phyloP scores from a whole-genome alignment of 2,888 invertebrate species.

The Biston betularia region DNA sequence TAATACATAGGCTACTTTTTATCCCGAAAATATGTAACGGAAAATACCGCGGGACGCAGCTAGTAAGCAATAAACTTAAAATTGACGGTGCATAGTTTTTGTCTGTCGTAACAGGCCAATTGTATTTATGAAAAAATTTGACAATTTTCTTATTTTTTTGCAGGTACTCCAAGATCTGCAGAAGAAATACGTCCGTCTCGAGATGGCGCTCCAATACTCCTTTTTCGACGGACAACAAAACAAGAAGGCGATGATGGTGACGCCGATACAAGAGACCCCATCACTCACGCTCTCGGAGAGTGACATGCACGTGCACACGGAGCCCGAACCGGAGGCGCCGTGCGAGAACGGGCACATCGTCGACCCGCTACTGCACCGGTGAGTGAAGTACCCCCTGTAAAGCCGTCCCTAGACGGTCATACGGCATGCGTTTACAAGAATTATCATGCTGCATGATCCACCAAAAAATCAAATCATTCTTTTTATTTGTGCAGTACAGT shows the following conservation, averaged over 20 bases:
- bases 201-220: constrained; percentile 88
- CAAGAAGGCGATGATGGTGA: constrained; percentile 76
- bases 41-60: too few species aligned
- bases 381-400: too few species aligned
- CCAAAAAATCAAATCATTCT: too few species aligned
- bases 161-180: constrained; percentile 91
- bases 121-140: background rate
- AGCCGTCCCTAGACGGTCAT: too few species aligned
- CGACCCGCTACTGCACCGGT: constrained; percentile 71
- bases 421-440: too few species aligned
- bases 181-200: constrained; percentile 91
- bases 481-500: too few species aligned
- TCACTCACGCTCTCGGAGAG: constrained; percentile 81
- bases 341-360: constrained; percentile 57
- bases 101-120: too few species aligned
- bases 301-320: constrained; percentile 75
- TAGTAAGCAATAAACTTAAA: too few species aligned
- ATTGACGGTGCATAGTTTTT: background rate
- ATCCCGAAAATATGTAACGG: too few species aligned
- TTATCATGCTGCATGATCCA: too few species aligned
- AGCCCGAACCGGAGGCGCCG: constrained; percentile 46
- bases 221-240: constrained; percentile 77
- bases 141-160: too few species aligned
- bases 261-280: constrained; percentile 87
- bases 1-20: too few species aligned